Evolutionary conservation across 1,140 invertebrate genomes (phyloP).

Genomic region (Tachypleus tridentatus): DNA sequence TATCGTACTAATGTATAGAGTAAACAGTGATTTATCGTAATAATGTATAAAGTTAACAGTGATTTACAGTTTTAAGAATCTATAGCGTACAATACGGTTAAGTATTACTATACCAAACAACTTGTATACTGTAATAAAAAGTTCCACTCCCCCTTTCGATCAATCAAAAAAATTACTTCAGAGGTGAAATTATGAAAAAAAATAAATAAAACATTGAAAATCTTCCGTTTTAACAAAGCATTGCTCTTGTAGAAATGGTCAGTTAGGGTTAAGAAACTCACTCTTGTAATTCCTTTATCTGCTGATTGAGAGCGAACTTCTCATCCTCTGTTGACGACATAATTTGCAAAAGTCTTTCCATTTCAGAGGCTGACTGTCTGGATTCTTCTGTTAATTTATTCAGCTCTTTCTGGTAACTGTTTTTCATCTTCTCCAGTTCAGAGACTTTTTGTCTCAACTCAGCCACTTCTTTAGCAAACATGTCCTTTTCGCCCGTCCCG

Average conservation of each 20-base stretch:
- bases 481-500: too few relatives aligned
- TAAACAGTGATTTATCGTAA: too few relatives aligned
- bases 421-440: constrained; percentile 54
- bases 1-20: too few relatives aligned
- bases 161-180: neutral
- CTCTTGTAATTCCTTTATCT: constrained; percentile 91
- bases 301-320: constrained; percentile 85
- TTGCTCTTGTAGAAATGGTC: neutral
- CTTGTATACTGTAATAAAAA: neutral
- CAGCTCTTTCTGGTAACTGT: constrained; percentile 54
- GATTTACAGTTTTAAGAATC: neutral
- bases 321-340: constrained; percentile 93
- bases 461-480: too few relatives aligned
- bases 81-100: neutral
- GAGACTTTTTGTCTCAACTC: too few relatives aligned
- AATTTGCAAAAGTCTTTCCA: constrained; percentile 76
- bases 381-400: constrained; percentile 64
- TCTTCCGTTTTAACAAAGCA: neutral
- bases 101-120: too few relatives aligned
- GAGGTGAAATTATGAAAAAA: neutral
- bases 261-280: constrained; percentile 32
- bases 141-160: neutral
- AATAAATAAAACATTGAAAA: neutral
- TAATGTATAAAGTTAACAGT: constrained; percentile 1
- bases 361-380: constrained; percentile 65